phyloP scores from a whole-genome alignment of 1,140 invertebrate species.

The Cotesia vestalis region DNA sequence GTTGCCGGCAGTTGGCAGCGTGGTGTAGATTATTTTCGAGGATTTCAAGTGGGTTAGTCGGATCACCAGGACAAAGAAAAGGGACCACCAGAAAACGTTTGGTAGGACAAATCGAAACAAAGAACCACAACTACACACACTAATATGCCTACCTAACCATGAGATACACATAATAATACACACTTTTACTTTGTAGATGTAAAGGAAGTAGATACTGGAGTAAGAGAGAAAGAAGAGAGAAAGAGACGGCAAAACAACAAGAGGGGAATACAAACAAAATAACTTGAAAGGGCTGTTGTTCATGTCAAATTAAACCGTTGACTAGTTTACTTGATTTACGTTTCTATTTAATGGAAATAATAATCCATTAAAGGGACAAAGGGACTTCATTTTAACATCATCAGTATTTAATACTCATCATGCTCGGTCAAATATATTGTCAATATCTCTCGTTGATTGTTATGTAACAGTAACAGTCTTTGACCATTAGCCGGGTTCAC shows the following conservation, averaged over 20 bases:
- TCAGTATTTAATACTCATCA: not conserved
- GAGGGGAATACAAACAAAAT: not conserved
- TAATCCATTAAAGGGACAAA: conserved; percentile 32
- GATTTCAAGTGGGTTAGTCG: conserved; percentile 57
- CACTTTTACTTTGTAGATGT: not conserved
- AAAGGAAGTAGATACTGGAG: not conserved
- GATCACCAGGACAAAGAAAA: conserved; percentile 25
- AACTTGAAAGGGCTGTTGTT: conserved; percentile 31
- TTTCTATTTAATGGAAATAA: conserved; percentile 18
- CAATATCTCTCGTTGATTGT: not conserved
- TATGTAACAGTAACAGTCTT: too few species aligned
- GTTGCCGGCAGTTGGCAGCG: conserved; percentile 30
- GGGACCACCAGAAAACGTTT: conserved; percentile 16
- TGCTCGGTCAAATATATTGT: not conserved
- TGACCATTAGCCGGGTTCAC: too few species aligned
- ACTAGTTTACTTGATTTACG: conserved; percentile 2
- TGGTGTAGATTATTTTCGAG: conserved; percentile 45
- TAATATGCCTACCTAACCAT: not conserved
- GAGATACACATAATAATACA: not conserved
- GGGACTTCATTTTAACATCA: conserved; percentile 9
- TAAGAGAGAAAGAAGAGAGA: conserved; percentile 20
- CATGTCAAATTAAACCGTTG: conserved; percentile 29
- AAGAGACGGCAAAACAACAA: not conserved
- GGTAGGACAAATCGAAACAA: conserved; percentile 52
- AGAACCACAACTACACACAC: conserved; percentile 32